These are phyloP conservation scores for Frieseomelitta varia DNA, from an alignment of 1,140 invertebrate species.

Conservation along the genomic window DNA sequence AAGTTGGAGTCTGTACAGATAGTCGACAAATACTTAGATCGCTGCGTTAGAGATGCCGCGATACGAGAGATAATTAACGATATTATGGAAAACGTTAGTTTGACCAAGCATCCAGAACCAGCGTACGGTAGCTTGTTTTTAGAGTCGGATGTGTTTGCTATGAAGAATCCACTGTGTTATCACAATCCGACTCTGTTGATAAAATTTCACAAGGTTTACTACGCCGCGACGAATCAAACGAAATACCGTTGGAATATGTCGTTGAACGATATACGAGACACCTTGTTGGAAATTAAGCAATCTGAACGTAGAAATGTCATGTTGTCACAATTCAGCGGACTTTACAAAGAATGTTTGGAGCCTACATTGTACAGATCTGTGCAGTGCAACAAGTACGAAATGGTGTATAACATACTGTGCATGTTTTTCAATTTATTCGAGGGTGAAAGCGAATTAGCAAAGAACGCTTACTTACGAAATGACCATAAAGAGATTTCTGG, in stretches of 20 bases:
- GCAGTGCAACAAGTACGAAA: conserved; percentile 20
- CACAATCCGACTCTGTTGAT: conserved; percentile 62
- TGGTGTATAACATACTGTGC: conserved; percentile 58
- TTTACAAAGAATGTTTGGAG: conserved; percentile 56
- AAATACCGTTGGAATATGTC: conserved; percentile 66
- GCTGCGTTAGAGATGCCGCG: conserved; percentile 32
- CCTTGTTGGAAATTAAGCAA: conserved; percentile 59
- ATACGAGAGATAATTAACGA: conserved; percentile 59
- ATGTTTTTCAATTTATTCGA: conserved; percentile 67
- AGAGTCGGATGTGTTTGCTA: conserved; percentile 61
- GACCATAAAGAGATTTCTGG: neutral
- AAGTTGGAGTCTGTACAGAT: neutral
- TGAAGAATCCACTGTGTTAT: conserved; percentile 65
- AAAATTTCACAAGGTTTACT: conserved; percentile 67
- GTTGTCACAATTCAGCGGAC: conserved; percentile 49
- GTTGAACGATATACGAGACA: conserved; percentile 63
- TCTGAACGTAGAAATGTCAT: conserved; percentile 8
- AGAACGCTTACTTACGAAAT: neutral
- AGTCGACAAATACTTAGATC: conserved; percentile 56
- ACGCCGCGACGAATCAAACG: conserved; percentile 1
- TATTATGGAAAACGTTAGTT: conserved; percentile 36
- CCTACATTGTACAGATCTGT: conserved; percentile 13
- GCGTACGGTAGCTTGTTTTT: conserved; percentile 55
- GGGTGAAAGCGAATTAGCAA: conserved; percentile 49
- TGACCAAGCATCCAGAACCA: neutral